Base-by-base conservation (phyloP, 2,888 invertebrate genomes). In the Nephrocerus scutellatus region DNA sequence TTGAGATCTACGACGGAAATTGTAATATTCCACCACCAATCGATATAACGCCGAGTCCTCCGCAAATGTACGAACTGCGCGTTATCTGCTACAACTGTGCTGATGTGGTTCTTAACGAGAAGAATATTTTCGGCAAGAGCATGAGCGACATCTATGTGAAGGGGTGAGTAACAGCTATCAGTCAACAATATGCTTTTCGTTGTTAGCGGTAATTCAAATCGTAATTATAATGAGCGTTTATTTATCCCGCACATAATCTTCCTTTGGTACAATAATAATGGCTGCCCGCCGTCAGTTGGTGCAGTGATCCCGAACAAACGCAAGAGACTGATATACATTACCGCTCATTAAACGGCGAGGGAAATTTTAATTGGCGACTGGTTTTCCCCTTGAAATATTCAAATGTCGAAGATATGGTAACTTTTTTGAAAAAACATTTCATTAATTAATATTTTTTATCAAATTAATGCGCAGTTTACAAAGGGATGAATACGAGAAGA, bases 281-380 rank as follows among this genome's bases (percentile, higher is more conserved):
- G n/a, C n/a, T n/a, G n/a, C n/a, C n/a, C n/a, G 5, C 21, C 12
- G 19, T 52, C 51, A 84, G 85, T 2, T 87, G 85, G 85, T 69
- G 87, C 33, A 72, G 74, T 26, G 77, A 78, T 22, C 70, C 71
- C 6, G 76, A 79, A 20, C 74, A 80, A 50, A 70, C 74, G 13
- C 91, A 91, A 64, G 74, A 74, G 36, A 90, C 90, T 5, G 90
- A 92, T 63, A 75, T 89, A 16, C 88, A 90, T 66, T 86, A 84
- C 65, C 76, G 81, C 62, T 87, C 83, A 8, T 57, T 81, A 38
- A 78, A 75, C 8, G 89, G 89, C 2, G 84, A 84, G 52, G 88
- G 84, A 0, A 80, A 79, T 60, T 91, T 92, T 70, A 92, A 92
- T 68, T 92, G 91, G 91, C 72, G 91, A 49, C 88, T 92, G 72